Evolutionary conservation across 2,888 invertebrate genomes (phyloP).

Genomic region (Halictus ligatus): DNA sequence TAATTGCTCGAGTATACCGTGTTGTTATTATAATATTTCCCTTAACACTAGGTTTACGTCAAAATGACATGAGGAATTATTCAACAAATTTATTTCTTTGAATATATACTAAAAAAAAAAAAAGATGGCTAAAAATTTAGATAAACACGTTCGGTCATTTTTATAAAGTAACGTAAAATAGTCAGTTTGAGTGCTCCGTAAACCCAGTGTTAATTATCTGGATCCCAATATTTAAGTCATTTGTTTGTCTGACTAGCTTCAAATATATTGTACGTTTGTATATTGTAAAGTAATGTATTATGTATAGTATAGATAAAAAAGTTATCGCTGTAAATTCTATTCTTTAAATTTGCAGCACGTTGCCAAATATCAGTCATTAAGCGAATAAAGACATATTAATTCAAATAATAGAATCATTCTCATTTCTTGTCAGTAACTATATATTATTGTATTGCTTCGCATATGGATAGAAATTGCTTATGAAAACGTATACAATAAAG

Average conservation of each 20-base stretch:
- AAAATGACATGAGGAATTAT: background rate
- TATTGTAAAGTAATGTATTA: slow-evolving; percentile 68
- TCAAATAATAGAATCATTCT: slow-evolving; percentile 43
- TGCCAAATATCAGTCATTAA: slow-evolving; percentile 68
- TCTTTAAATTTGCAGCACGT: slow-evolving; percentile 53
- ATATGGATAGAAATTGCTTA: slow-evolving; percentile 20
- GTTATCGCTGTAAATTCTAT: slow-evolving; percentile 62
- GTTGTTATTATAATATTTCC: slow-evolving; percentile 32
- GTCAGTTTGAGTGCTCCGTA: background rate
- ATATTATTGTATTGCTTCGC: slow-evolving; percentile 49
- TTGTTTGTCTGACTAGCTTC: slow-evolving; percentile 16
- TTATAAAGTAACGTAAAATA: background rate
- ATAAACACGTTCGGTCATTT: background rate
- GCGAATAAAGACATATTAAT: slow-evolving; percentile 53
- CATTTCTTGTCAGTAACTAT: slow-evolving; percentile 60
- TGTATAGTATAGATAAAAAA: slow-evolving; percentile 62
- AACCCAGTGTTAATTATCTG: slow-evolving; percentile 10
- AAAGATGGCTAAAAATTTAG: too few species aligned
- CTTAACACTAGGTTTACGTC: background rate
- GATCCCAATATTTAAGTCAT: slow-evolving; percentile 25
- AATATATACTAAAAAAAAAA: background rate
- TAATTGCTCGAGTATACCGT: slow-evolving; percentile 5
- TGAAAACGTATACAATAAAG: slow-evolving; percentile 9
- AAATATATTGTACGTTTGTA: slow-evolving; percentile 60
- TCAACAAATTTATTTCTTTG: background rate